phyloP scores from a whole-genome alignment of 2,113 vertebrate species.

The Podilymbus podiceps region DNA sequence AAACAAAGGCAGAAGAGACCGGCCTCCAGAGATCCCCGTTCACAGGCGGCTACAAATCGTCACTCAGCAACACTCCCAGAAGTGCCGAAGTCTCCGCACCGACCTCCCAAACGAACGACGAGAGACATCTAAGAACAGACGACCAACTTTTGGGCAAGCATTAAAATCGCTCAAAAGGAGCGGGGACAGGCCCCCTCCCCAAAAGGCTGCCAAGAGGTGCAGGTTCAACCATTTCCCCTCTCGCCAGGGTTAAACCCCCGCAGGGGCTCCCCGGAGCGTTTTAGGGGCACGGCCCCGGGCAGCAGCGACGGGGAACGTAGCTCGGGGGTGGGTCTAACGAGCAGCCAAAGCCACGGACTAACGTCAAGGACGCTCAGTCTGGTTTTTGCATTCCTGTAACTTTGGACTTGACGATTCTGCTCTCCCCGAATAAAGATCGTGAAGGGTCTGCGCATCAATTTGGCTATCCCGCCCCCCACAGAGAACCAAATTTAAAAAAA shows the following conservation, averaged over 20 bases:
- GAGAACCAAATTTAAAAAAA: neutral
- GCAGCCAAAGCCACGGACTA: neutral
- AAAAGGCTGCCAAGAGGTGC: neutral
- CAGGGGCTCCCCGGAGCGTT: neutral
- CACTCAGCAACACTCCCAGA: neutral
- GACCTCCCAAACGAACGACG: neutral
- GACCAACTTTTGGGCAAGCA: rapidly evolving
- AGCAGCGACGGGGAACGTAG: neutral
- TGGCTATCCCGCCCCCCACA: too few relatives aligned
- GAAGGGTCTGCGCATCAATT: too few relatives aligned
- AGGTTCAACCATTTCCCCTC: neutral
- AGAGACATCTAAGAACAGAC: neutral
- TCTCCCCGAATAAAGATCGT: neutral
- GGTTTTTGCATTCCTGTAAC: rapidly evolving
- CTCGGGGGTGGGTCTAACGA: neutral
- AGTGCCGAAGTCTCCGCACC: neutral
- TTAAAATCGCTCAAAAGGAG: neutral
- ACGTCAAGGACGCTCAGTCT: neutral
- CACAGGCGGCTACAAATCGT: neutral
- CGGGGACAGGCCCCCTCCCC: neutral
- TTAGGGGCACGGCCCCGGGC: neutral
- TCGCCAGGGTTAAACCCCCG: neutral
- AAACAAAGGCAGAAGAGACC: neutral
- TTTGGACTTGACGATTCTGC: neutral
- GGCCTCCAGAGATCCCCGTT: neutral